Conservation (phyloP, 2,113 vertebrate genomes). For the Pterophyllum scalare region DNA sequence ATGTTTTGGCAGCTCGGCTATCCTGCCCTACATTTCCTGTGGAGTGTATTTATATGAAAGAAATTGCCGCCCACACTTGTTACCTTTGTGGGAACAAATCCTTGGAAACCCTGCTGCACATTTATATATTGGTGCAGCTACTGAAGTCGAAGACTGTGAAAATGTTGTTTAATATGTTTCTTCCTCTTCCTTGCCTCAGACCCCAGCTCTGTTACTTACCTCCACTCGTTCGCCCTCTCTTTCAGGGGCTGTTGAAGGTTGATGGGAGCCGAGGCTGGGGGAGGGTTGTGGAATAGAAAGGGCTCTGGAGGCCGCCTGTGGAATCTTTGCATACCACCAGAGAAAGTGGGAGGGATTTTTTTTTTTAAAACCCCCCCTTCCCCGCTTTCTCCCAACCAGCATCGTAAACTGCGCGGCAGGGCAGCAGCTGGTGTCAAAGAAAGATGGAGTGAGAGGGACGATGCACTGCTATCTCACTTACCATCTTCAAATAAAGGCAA, state of each 20-base stretch:
- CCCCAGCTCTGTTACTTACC: slow-evolving; percentile 36
- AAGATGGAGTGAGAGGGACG: slow-evolving; percentile 41
- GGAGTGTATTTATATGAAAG: slow-evolving; percentile 37
- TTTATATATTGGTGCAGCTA: slow-evolving; percentile 3
- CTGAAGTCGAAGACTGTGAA: slow-evolving; percentile 18
- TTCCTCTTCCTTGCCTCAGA: slow-evolving; percentile 25
- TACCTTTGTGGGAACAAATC: slow-evolving; percentile 34
- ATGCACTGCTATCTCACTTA: slow-evolving; percentile 62
- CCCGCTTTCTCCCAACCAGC: slow-evolving; percentile 39
- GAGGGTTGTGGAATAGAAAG: slow-evolving; percentile 49
- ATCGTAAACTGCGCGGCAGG: slow-evolving; percentile 67
- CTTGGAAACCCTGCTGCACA: slow-evolving; percentile 28
- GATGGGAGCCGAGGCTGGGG: slow-evolving; percentile 45
- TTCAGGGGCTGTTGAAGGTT: slow-evolving; percentile 51
- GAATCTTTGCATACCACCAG: slow-evolving; percentile 69
- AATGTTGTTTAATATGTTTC: slow-evolving; percentile 42
- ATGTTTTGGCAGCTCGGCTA: slow-evolving; percentile 2
- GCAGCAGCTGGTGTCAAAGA: slow-evolving; percentile 63
- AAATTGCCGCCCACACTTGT: slow-evolving; percentile 26
- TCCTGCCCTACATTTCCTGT: slow-evolving; percentile 32
- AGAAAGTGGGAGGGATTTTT: slow-evolving; percentile 64
- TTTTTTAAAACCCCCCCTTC: not conserved
- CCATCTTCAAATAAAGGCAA: slow-evolving; percentile 70
- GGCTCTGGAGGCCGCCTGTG: slow-evolving; percentile 63
- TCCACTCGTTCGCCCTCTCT: slow-evolving; percentile 1